Evolutionary conservation across 2,113 vertebrate species (phyloP).

Genomic region (Microtus montanus): DNA sequence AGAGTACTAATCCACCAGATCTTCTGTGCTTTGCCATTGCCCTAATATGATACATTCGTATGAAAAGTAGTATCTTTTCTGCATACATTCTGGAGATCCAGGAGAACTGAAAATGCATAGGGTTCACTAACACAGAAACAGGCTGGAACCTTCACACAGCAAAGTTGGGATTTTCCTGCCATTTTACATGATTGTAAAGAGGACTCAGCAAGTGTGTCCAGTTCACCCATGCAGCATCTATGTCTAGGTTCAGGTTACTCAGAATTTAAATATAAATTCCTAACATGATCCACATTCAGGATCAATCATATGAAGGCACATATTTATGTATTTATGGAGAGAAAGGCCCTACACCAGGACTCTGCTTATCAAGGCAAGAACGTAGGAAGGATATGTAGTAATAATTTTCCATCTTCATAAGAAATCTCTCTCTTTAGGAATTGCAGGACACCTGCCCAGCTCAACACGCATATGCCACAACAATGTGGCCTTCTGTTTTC

Average conservation of each 20-base stretch:
- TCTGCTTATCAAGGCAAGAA: neutral
- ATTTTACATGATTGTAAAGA: neutral
- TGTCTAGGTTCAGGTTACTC: neutral
- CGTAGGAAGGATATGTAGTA: neutral
- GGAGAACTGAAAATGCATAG: fast-evolving
- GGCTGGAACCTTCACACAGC: fast-evolving
- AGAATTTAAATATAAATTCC: neutral
- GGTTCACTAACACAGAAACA: too few species aligned
- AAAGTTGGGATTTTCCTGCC: fast-evolving
- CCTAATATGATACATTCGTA: fast-evolving
- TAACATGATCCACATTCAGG: fast-evolving
- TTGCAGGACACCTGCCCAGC: too few species aligned
- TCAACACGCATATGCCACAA: neutral
- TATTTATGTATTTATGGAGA: neutral
- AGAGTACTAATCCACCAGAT: neutral
- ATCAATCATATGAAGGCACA: fast-evolving
- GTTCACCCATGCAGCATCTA: fast-evolving
- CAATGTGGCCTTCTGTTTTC: fast-evolving
- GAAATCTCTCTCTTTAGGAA: neutral
- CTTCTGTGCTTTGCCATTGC: neutral
- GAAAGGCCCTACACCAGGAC: neutral
- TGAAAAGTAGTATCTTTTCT: neutral
- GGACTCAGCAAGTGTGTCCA: fast-evolving
- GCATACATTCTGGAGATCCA: fast-evolving
- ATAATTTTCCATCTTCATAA: neutral